phyloP scores from a whole-genome alignment of 2,113 vertebrate genomes.

The Polyodon spathula region DNA sequence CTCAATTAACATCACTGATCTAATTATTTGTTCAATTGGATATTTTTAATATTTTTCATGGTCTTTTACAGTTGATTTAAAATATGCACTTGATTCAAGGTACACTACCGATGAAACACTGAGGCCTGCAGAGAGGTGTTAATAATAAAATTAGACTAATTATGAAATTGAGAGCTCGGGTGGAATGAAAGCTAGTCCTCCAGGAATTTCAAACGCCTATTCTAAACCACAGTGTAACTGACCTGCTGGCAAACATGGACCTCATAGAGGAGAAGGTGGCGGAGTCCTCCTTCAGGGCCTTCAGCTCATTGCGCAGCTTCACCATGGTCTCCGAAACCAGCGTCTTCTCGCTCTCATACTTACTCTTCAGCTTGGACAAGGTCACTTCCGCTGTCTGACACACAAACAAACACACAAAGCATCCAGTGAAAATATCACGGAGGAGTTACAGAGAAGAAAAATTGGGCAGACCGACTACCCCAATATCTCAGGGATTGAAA shows the following conservation, averaged over 20 bases:
- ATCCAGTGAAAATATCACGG: not conserved
- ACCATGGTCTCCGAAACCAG: conserved; percentile 69
- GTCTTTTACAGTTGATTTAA: no score
- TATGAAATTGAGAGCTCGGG: no score
- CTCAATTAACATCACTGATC: no score
- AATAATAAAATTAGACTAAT: no score
- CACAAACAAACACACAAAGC: not conserved
- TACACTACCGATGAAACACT: no score
- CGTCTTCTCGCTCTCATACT: conserved; percentile 69
- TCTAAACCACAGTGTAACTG: conserved; percentile 21
- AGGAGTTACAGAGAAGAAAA: not conserved
- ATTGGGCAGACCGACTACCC: not conserved
- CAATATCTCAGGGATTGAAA: not conserved
- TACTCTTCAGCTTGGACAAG: conserved; percentile 68
- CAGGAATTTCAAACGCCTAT: no score
- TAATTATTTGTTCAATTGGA: no score
- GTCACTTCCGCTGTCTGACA: conserved; percentile 67
- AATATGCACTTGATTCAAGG: no score
- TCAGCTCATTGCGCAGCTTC: conserved; percentile 70
- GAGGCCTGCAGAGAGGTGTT: no score
- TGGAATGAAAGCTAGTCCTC: no score
- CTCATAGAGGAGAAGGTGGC: conserved; percentile 73
- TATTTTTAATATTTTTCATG: no score
- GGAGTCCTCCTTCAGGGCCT: conserved; percentile 71
- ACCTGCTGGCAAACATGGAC: conserved; percentile 76